A percentile compares a stretch with the other conserved stretches of the same genome.
Evolutionary conservation across 2,888 invertebrate genomes (phyloP).

Genomic region (Zootermopsis nevadensis): DNA sequence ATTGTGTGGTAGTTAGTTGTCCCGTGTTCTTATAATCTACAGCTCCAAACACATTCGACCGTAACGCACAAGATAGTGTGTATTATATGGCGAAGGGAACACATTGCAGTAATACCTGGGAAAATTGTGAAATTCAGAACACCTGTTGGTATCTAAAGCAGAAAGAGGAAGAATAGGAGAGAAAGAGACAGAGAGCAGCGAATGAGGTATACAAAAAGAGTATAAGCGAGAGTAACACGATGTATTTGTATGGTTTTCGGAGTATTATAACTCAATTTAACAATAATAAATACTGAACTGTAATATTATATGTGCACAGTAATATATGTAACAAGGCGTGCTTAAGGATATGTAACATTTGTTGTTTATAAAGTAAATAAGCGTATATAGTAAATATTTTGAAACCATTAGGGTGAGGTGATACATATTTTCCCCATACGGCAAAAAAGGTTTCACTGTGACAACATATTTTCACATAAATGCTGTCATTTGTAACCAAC

Average conservation of each 20-base stretch:
- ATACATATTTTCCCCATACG: too few relatives aligned
- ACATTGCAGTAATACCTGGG: not conserved
- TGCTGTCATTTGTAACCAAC: too few relatives aligned
- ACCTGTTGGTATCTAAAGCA: slow-evolving; percentile 14
- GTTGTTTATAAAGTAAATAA: not conserved
- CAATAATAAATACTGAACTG: not conserved
- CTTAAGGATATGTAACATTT: not conserved
- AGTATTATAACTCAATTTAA: not conserved
- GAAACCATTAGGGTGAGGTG: too few relatives aligned
- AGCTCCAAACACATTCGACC: slow-evolving; percentile 2
- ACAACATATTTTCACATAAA: too few relatives aligned
- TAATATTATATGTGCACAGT: too few relatives aligned
- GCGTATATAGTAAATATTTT: too few relatives aligned
- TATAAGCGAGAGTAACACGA: not conserved
- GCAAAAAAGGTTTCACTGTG: too few relatives aligned
- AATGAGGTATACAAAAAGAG: not conserved
- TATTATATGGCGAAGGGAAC: not conserved
- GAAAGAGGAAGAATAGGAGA: slow-evolving; percentile 7
- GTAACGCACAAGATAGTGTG: not conserved
- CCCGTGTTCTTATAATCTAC: slow-evolving; percentile 1
- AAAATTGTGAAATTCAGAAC: slow-evolving; percentile 14
- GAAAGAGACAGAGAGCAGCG: slow-evolving; percentile 24
- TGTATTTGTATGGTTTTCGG: not conserved
- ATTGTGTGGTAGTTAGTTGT: not conserved
- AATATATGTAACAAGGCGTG: not conserved